Base-by-base conservation (phyloP, 2,888 invertebrate genomes). In the Coecobrya sp. region DNA sequence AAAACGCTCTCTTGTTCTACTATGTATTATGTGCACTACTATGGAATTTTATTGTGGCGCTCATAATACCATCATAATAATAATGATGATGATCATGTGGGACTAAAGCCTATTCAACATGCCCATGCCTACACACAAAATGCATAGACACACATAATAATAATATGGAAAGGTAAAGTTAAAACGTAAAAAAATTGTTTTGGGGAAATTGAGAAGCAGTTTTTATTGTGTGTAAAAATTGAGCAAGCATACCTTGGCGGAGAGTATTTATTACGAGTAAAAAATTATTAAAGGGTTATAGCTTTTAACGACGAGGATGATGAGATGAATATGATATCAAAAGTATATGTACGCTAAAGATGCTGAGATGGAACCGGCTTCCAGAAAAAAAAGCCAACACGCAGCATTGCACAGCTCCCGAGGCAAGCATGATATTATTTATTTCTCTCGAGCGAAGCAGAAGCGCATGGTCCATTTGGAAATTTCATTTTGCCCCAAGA, bases 191-290 rank as follows among this genome's bases (percentile, higher is more conserved):
- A 36, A 36, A 36, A 36, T 36, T 36, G 36, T 36, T 36, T 36
- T 36, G 36, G 2, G 36, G 36, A 36, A 36, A 36, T 36, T 36
- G 36, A 36, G 36, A 7, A 36, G 55, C 55, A n/a, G n/a, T 55
- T 55, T 55, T 55, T 55, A 19, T 36, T 55, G 55, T 55, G n/a
- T 55, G n/a, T 55, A 55, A 55, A 55, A 55, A 55, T 55, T 55
- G n/a, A 19, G n/a, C 16, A 55, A n/a, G 55, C 16, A 5, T 11
- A 19, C 55, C n/a, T 55, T 5, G 19, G 55, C 16, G n/a, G n/a
- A n/a, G 16, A 19, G n/a, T n/a, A n/a, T n/a, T n/a, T n/a, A n/a
- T n/a, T n/a, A n/a, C n/a, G 55, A 55, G n/a, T 55, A n/a, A 19
- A 55, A 36, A 36, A 55, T 13, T 55, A 55, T 55, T 13, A 19